phyloP scores from a whole-genome alignment of 2,797 vertebrate genomes.

The Enoplosus armatus region DNA sequence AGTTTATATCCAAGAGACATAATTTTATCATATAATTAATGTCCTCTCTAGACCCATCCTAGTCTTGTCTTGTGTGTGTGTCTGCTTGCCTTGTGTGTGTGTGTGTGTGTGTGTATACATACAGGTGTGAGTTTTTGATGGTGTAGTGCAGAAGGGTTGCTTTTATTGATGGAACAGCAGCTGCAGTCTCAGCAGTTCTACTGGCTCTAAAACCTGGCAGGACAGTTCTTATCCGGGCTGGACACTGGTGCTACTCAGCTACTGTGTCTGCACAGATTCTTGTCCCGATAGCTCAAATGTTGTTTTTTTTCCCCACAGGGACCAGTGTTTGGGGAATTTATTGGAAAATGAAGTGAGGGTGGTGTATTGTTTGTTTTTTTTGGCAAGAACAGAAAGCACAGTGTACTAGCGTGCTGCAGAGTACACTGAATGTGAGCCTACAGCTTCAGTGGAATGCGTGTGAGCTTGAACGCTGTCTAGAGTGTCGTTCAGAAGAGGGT shows the following conservation, averaged over 20 bases:
- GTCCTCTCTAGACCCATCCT: not conserved
- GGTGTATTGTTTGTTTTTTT: conserved; percentile 5
- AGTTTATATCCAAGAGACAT: conserved; percentile 17
- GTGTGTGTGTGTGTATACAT: not conserved
- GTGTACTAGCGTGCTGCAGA: not conserved
- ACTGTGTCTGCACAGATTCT: conserved; percentile 36
- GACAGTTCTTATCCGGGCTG: conserved; percentile 26
- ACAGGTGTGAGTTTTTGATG: conserved; percentile 27
- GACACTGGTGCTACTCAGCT: conserved; percentile 35
- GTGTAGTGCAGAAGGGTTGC: conserved; percentile 26
- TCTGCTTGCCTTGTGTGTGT: not conserved
- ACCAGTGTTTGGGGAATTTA: conserved; percentile 2
- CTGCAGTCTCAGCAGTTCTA: conserved; percentile 59
- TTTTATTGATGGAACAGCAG: conserved; percentile 59
- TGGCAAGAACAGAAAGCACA: conserved; percentile 8
- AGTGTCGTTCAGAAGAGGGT: conserved; percentile 17
- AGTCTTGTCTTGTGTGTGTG: not conserved
- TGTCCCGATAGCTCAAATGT: conserved; percentile 40
- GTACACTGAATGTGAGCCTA: not conserved
- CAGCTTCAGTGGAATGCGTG: not conserved
- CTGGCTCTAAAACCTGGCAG: conserved; percentile 45
- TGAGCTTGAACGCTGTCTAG: not conserved
- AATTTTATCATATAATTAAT: conserved; percentile 35
- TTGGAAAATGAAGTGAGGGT: conserved; percentile 6
- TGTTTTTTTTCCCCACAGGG: not conserved